A percentile compares a stretch with the other conserved stretches of the same genome.
Conservation (phyloP, 2,113 vertebrate genomes). For the Spilogale gracilis region DNA sequence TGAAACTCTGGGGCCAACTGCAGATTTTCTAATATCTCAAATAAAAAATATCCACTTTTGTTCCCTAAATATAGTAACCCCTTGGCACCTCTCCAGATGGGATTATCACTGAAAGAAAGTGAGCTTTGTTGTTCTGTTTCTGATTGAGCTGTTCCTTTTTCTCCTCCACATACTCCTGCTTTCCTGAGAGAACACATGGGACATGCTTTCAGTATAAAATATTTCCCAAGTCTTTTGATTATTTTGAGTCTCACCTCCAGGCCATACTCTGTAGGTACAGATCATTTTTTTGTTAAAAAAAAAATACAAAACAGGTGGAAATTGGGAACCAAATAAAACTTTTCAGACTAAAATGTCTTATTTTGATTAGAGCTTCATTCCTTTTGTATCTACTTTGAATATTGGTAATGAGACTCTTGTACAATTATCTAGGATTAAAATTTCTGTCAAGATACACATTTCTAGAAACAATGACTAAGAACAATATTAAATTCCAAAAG, state of each 20-base stretch:
- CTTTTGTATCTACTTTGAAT: not conserved
- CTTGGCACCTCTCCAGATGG: constrained; percentile 4
- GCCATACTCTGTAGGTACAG: not conserved
- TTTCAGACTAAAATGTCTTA: constrained; percentile 12
- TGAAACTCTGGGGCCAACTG: not conserved
- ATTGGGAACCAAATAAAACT: not conserved
- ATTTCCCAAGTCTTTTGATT: constrained; percentile 37
- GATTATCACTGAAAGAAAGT: not conserved
- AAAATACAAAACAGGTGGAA: constrained; percentile 50
- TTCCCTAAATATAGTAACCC: not conserved
- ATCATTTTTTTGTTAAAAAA: not conserved
- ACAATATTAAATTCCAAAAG: not conserved
- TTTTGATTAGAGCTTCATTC: not conserved
- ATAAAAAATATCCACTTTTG: constrained; percentile 14
- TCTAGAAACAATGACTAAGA: not conserved
- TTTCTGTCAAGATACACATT: not conserved
- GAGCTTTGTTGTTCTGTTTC: constrained; percentile 40
- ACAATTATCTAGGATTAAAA: not conserved
- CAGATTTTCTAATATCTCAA: constrained; percentile 15
- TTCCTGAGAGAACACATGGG: constrained; percentile 43
- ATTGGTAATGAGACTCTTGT: not conserved
- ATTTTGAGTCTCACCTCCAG: not conserved
- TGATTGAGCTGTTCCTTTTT: constrained; percentile 20
- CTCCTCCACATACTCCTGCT: not conserved
- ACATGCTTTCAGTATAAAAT: constrained; percentile 55